These are phyloP conservation scores for Lacerta agilis DNA, from an alignment of 2,797 vertebrate species.

Conservation along the genomic window DNA sequence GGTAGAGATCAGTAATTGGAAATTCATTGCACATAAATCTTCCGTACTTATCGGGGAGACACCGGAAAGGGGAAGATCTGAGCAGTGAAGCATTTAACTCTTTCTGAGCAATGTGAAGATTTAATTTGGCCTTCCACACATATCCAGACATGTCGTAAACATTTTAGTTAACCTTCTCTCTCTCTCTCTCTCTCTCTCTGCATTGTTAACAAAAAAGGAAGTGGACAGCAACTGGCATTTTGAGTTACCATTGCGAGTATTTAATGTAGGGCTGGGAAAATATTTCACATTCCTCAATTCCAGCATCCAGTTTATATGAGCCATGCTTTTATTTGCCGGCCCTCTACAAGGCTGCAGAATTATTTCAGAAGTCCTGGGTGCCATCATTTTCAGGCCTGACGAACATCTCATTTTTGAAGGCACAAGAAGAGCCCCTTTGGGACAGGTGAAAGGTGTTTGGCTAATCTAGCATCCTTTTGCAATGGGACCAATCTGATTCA, in stretches of 20 bases:
- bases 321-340: background rate
- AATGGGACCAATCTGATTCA: background rate
- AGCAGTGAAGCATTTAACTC: constrained; percentile 74
- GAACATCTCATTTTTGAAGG: background rate
- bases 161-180: background rate
- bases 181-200: background rate
- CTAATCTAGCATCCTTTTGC: background rate
- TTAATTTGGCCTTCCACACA: constrained; percentile 40
- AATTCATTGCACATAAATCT: constrained; percentile 84
- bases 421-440: background rate
- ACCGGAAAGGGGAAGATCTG: constrained; percentile 67
- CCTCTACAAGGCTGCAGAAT: background rate
- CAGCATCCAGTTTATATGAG: background rate
- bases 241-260: constrained; percentile 61
- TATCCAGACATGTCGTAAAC: background rate
- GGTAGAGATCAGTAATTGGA: constrained; percentile 80
- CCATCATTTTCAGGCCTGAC: background rate
- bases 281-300: background rate
- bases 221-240: constrained; percentile 38
- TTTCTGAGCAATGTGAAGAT: constrained; percentile 64
- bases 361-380: background rate
- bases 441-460: background rate
- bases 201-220: constrained; percentile 44
- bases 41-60: constrained; percentile 76
- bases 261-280: background rate